Percentiles rank a stretch among this genome's conserved stretches.
phyloP scores from a whole-genome alignment of 2,113 vertebrate species.

The Sardina pilchardus region DNA sequence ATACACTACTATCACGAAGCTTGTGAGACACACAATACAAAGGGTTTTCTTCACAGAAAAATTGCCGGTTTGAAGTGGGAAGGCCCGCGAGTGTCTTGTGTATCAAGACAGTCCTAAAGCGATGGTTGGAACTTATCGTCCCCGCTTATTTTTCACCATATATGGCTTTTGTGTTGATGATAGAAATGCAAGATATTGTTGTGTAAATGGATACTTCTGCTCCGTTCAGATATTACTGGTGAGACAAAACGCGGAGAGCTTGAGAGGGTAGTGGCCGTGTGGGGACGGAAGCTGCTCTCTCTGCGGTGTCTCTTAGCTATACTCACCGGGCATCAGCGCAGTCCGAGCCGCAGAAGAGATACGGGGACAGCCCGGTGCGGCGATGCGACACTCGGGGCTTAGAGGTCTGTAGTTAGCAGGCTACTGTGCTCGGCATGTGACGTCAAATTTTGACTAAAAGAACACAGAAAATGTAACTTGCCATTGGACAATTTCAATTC shows the following conservation, averaged over 20 bases:
- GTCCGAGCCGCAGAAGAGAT: constrained; percentile 63
- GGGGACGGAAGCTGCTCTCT: constrained; percentile 63
- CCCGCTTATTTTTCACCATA: neutral
- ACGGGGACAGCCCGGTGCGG: constrained; percentile 61
- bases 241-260: constrained; percentile 24
- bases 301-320: constrained; percentile 76
- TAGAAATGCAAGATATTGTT: neutral
- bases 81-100: constrained; percentile 68
- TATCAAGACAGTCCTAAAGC: constrained; percentile 26
- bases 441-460: neutral
- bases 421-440: neutral
- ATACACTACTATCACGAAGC: neutral
- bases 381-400: constrained; percentile 27
- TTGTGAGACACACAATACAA: constrained; percentile 60
- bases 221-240: neutral
- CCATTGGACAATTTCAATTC: neutral
- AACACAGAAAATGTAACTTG: neutral
- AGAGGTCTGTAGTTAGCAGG: constrained; percentile 27
- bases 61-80: constrained; percentile 67
- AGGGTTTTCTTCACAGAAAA: constrained; percentile 69
- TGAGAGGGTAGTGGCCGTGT: constrained; percentile 58
- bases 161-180: neutral
- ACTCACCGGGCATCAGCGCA: constrained; percentile 64
- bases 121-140: constrained; percentile 29
- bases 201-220: neutral